These are phyloP conservation scores for Apis dorsata DNA, from an alignment of 1,140 invertebrate genomes.

Conservation along the genomic window DNA sequence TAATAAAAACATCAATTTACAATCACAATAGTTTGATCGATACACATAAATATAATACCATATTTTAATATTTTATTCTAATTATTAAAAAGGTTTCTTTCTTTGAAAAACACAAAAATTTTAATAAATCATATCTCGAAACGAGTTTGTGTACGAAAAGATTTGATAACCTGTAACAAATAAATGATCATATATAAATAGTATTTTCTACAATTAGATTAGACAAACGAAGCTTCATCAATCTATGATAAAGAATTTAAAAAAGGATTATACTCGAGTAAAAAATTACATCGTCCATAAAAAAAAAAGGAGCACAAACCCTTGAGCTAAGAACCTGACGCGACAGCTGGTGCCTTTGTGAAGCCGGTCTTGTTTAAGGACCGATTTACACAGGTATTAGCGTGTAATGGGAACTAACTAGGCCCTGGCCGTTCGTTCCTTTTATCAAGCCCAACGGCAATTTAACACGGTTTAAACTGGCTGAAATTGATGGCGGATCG, in stretches of 20 bases:
- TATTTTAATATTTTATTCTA: too few species aligned
- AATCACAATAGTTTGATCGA: neutral
- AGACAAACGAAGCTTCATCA: neutral
- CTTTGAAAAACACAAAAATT: too few species aligned
- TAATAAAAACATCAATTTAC: too few species aligned
- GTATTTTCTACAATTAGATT: neutral
- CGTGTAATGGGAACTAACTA: slow-evolving; percentile 52
- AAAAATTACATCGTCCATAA: slow-evolving; percentile 14
- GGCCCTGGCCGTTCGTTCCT: slow-evolving; percentile 12
- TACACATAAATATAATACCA: too few species aligned
- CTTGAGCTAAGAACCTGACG: slow-evolving; percentile 52
- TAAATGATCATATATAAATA: too few species aligned
- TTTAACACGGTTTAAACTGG: slow-evolving; percentile 24
- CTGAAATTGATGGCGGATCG: slow-evolving; percentile 31
- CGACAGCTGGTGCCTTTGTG: slow-evolving; percentile 52
- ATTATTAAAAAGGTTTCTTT: too few species aligned
- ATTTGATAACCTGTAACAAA: too few species aligned
- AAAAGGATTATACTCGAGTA: slow-evolving; percentile 10
- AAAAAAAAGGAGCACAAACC: neutral
- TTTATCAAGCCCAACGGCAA: slow-evolving; percentile 24
- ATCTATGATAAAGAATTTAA: neutral
- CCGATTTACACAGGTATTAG: slow-evolving; percentile 64
- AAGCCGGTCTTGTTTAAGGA: slow-evolving; percentile 48
- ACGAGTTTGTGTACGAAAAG: too few species aligned
- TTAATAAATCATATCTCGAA: too few species aligned